Conservation (phyloP, 2,113 vertebrate species). For the Nematolebias whitei region DNA sequence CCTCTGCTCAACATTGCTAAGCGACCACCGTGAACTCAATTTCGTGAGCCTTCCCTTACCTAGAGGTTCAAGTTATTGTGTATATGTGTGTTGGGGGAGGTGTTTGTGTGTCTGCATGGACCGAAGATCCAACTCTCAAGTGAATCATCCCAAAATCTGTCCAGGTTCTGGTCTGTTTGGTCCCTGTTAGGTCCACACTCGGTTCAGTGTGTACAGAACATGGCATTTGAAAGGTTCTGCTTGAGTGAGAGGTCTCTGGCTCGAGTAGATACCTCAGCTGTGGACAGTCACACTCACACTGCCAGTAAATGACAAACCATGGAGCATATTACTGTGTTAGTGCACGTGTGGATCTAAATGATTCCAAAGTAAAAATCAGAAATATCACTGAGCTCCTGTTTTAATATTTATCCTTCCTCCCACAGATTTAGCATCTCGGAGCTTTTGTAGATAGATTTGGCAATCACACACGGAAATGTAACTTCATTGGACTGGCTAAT, state of each 20-base stretch:
- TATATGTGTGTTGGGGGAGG: neutral
- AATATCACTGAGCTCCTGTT: slow-evolving; percentile 49
- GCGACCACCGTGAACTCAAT: slow-evolving; percentile 80
- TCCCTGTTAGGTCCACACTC: slow-evolving; percentile 32
- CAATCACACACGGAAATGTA: slow-evolving; percentile 70
- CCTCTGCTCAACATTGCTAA: slow-evolving; percentile 76
- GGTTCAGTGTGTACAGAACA: slow-evolving; percentile 25
- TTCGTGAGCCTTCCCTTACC: slow-evolving; percentile 75
- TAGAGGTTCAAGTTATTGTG: slow-evolving; percentile 55
- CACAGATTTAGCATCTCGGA: slow-evolving; percentile 61
- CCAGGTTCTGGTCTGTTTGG: slow-evolving; percentile 63
- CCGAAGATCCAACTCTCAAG: slow-evolving; percentile 47
- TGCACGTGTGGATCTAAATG: neutral
- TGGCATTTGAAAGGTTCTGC: slow-evolving; percentile 56
- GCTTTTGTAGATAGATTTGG: slow-evolving; percentile 58
- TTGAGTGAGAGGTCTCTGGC: slow-evolving; percentile 60
- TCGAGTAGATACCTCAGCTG: slow-evolving; percentile 70
- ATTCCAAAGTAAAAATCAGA: slow-evolving; percentile 11
- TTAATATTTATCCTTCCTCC: slow-evolving; percentile 61
- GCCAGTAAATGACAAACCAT: slow-evolving; percentile 68
- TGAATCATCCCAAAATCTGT: slow-evolving; percentile 69
- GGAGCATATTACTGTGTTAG: slow-evolving; percentile 25
- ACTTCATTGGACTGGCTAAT: slow-evolving; percentile 71
- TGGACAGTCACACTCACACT: slow-evolving; percentile 68
- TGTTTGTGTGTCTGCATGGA: slow-evolving; percentile 13